Conservation (phyloP, 2,888 invertebrate genomes). For the Heteromyza rotundicornis region DNA sequence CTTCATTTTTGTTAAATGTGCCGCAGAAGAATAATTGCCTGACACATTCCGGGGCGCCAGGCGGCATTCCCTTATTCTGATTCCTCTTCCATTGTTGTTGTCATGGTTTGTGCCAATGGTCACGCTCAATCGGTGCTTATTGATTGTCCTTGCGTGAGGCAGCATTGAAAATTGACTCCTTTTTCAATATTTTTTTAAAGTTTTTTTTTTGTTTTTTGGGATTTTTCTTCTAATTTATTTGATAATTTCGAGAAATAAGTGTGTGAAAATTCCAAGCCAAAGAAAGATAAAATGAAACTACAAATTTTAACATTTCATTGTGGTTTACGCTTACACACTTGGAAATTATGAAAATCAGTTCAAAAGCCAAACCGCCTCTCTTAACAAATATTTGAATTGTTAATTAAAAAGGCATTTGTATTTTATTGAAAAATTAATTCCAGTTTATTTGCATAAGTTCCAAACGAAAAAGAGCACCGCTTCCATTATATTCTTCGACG, state of each 20-base stretch:
- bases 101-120: neutral
- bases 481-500: neutral
- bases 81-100: no score
- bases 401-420: constrained; percentile 19
- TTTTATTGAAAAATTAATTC: neutral
- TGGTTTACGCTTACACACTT: no score
- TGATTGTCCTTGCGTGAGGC: neutral
- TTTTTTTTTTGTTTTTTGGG: no score
- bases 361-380: neutral
- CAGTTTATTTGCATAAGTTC: constrained; percentile 7
- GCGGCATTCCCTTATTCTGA: no score
- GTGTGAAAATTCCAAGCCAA: no score
- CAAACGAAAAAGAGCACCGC: constrained; percentile 1
- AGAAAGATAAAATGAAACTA: no score
- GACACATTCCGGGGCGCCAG: constrained; percentile 26
- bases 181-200: neutral
- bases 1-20: constrained; percentile 24
- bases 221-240: no score
- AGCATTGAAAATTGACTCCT: neutral
- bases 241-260: neutral
- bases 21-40: constrained; percentile 14
- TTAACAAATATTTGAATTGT: constrained; percentile 21
- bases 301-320: neutral
- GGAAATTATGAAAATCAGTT: neutral
- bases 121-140: constrained; percentile 10